Evolutionary conservation across 2,888 invertebrate species (phyloP).

Genomic region (Campoletis raptor): DNA sequence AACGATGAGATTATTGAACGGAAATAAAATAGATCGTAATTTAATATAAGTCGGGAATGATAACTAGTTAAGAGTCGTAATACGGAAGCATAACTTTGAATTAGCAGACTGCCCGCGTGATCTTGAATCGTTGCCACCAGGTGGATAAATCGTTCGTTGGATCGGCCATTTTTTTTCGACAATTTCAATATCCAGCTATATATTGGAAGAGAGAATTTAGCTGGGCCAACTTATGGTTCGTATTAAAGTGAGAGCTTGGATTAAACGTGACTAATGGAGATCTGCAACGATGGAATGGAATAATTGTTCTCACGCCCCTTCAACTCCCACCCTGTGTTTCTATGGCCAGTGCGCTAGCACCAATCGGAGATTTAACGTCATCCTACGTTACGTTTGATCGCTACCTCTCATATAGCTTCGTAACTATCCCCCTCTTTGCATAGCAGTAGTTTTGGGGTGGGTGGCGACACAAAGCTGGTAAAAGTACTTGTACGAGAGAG

Average conservation of each 20-base stretch:
- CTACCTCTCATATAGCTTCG: slow-evolving; percentile 45
- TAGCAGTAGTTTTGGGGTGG: background rate
- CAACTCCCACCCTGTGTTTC: background rate
- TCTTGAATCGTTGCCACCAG: background rate
- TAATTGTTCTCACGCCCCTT: slow-evolving; percentile 22
- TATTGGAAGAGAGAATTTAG: background rate
- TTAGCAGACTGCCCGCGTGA: background rate
- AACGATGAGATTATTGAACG: background rate
- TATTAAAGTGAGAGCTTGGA: slow-evolving; percentile 15
- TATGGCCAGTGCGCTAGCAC: slow-evolving; percentile 18
- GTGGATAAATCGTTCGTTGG: background rate
- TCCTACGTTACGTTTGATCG: slow-evolving; percentile 45
- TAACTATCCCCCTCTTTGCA: slow-evolving; percentile 31
- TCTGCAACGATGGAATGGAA: slow-evolving; percentile 12
- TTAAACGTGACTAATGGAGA: slow-evolving; percentile 28
- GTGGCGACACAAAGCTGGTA: background rate
- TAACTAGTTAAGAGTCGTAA: background rate
- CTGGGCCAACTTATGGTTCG: background rate
- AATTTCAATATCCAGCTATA: background rate
- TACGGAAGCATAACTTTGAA: background rate
- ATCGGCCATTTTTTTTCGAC: background rate
- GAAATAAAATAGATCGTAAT: background rate
- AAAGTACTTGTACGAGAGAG: slow-evolving; percentile 34
- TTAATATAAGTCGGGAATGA: background rate
- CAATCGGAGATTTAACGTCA: slow-evolving; percentile 53